A percentile compares a stretch with the other conserved stretches of the same genome.
Conservation (phyloP, 1,140 invertebrate species). For the Pachyrhynchus sulphureomaculatus region DNA sequence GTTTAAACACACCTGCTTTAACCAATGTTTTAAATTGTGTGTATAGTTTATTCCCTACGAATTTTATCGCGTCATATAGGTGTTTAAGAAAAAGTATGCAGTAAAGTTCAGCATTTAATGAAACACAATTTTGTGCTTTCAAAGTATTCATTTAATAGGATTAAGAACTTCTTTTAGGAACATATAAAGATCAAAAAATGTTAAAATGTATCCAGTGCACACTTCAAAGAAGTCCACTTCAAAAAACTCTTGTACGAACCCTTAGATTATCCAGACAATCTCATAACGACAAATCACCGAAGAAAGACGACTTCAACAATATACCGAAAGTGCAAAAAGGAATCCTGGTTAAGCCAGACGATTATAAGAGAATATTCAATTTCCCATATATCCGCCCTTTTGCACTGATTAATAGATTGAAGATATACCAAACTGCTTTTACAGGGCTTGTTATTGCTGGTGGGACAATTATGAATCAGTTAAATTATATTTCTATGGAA, state of each 20-base stretch:
- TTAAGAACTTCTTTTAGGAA: too few relatives aligned
- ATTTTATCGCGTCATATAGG: too few relatives aligned
- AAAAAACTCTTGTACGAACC: background rate
- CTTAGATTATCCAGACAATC: background rate
- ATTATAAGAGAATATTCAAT: constrained; percentile 40
- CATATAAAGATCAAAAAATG: too few relatives aligned
- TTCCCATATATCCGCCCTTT: constrained; percentile 39
- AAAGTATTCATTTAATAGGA: too few relatives aligned
- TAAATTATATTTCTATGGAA: constrained; percentile 20
- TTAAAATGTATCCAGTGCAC: too few relatives aligned
- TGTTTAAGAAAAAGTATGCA: too few relatives aligned
- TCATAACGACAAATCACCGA: background rate
- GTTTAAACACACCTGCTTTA: too few relatives aligned
- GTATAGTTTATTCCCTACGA: too few relatives aligned
- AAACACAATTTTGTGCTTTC: too few relatives aligned
- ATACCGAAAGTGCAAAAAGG: background rate
- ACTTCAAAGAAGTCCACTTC: background rate
- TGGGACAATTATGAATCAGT: constrained; percentile 7
- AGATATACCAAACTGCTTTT: constrained; percentile 37
- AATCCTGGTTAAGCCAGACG: background rate
- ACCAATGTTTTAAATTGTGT: background rate
- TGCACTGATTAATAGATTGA: constrained; percentile 38
- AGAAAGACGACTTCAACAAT: background rate
- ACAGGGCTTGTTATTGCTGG: constrained; percentile 24
- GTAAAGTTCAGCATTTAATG: too few relatives aligned